Evolutionary conservation across 2,113 vertebrate genomes (phyloP).

Genomic region (Notothenia coriiceps): DNA sequence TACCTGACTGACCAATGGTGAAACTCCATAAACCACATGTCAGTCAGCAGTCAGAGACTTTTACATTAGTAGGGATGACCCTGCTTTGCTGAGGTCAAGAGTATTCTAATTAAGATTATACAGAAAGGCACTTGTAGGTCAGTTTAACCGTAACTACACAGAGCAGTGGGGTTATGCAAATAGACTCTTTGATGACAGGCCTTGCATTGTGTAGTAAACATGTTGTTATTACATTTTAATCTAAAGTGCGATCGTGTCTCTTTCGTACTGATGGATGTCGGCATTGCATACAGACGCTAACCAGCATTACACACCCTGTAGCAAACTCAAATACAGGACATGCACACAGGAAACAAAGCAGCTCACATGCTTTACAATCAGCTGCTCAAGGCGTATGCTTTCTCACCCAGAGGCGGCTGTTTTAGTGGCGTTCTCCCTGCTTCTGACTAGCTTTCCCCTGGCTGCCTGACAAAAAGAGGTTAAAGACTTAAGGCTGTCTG

Average conservation of each 20-base stretch:
- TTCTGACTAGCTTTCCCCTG: slow-evolving; percentile 14
- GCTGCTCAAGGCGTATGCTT: slow-evolving; percentile 38
- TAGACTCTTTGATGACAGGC: slow-evolving; percentile 31
- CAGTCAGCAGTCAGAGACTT: background rate
- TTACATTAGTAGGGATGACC: background rate
- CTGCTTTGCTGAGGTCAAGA: background rate
- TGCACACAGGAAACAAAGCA: slow-evolving; percentile 18
- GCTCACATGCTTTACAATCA: slow-evolving; percentile 54
- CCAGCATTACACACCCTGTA: slow-evolving; percentile 26
- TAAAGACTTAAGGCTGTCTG: slow-evolving; percentile 38
- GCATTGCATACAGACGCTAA: slow-evolving; percentile 37
- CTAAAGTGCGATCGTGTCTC: slow-evolving; percentile 33
- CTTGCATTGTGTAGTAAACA: slow-evolving; percentile 46
- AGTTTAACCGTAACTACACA: slow-evolving; percentile 26
- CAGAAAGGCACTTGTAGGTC: slow-evolving; percentile 5
- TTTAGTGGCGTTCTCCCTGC: slow-evolving; percentile 23
- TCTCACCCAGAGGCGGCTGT: slow-evolving; percentile 48
- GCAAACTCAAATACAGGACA: slow-evolving; percentile 45
- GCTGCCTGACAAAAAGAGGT: slow-evolving; percentile 34
- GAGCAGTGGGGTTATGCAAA: slow-evolving; percentile 19
- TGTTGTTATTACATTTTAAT: slow-evolving; percentile 41
- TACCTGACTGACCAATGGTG: background rate
- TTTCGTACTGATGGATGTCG: slow-evolving; percentile 41
- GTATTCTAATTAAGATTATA: slow-evolving; percentile 14
- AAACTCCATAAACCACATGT: background rate